Base-by-base conservation (phyloP, 2,888 invertebrate genomes). In the Acanthococcus lagerstroemiae region DNA sequence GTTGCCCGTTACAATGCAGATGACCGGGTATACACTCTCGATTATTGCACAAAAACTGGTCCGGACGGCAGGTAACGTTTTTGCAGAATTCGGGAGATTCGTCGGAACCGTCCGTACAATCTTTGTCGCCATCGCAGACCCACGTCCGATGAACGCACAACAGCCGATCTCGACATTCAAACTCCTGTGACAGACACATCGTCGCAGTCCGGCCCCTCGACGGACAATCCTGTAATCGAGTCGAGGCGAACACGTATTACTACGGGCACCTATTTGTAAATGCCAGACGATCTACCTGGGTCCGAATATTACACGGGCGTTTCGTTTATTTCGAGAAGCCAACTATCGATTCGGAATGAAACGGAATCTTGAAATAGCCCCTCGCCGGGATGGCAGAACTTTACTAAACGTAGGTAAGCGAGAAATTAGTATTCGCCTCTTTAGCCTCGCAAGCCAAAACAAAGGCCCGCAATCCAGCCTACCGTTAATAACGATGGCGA, bases 81-180 rank as follows among this genome's bases (percentile, higher is more conserved):
- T 82, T 81, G 55, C 80, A 74, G 61, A 73, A 74, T 55, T 81
- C 80, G 0, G 80, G 78, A 0, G 82, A 79, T 75, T 92, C 92
- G 74, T 92, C 92, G 27, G 69, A 66, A 27, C 88, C 90, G 73
- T 87, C 86, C 0, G 87, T 85, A 73, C 92, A 93, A 75, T 92
- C 92, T 54, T 80, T 80, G 71, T 88, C 87, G 1, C 89, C 90
- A 72, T 92, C 92, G 74, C 91, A 92, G 12, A 91, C 79, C 90
- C 90, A 92, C 24, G 82, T 83, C 68, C 81, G 83, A 74, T 88
- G 87, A 46, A 92, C 83, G 75, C 92, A 92, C 1, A 87, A 88
- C 72, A 89, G 80, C 50, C 83, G 83, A 76, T 92, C 91, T 46
- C 81, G 83, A 75, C 92, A 92, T 73, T 86, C 84, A 74, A 85